Base-by-base conservation (phyloP, 2,888 invertebrate species). In the Microdon myrmicae region DNA sequence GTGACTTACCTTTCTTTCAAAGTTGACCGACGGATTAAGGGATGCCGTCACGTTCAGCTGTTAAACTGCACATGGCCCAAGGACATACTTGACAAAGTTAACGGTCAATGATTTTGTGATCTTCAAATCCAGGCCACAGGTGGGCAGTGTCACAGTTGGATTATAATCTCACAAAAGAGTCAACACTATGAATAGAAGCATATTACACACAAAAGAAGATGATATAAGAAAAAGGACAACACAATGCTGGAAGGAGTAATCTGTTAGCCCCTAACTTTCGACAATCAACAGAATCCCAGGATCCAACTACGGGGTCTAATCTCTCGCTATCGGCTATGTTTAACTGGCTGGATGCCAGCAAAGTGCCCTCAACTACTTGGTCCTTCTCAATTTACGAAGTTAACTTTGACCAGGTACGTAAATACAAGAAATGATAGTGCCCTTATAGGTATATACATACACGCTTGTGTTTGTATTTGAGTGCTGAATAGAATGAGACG, bases 251-350 rank as follows among this genome's bases (percentile, higher is more conserved):
- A n/a, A 10, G 45, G 41, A 56, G 47, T 64, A 64, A 64, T 64
- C 64, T 64, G 51, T 53, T 58, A 41, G 58, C 43, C 58, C 64
- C 53, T 64, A 64, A 53, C 51, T 64, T 51, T 51, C 64, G 58
- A 58, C 58, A 58, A 64, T 58, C 58, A 58, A 58, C 51, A 53
- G 26, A 35, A 14, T 22, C 51, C 49, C 26, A 7, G 49, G 41
- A 51, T 35, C 39, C 45, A 38, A 47, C 43, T n/a, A 43, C 32
- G 58, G 47, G 58, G 31, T 56, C 45, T 64, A 64, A 64, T 56
- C 61, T 51, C 14, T 44, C 41, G 41, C 51, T 64, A 56, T 56
- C 64, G 53, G 45, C 47, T 58, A 47, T 53, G 43, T 47, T 58
- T 45, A 64, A 45, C 64, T 64, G 64, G 64, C 51, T 43, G 26